Evolutionary conservation across 2,888 invertebrate genomes (phyloP).

Genomic region (Melolontha melolontha): DNA sequence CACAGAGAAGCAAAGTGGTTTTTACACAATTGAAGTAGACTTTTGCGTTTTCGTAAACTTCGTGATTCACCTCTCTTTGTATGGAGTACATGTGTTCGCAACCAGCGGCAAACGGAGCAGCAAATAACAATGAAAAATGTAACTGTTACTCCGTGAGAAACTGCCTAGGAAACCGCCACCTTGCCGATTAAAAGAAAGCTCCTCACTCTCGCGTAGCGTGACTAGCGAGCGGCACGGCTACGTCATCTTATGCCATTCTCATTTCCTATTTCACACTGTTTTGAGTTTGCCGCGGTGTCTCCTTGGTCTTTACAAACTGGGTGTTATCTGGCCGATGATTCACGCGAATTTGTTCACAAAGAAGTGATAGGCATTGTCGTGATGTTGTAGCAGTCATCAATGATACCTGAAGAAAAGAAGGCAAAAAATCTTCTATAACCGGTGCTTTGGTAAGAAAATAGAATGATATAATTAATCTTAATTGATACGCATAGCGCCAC

Average conservation of each 20-base stretch:
- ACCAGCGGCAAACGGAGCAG: conserved; percentile 25
- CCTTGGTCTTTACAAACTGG: background rate
- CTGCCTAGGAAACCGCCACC: conserved; percentile 22
- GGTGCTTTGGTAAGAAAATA: conserved; percentile 5
- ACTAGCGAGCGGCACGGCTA: conserved; percentile 12
- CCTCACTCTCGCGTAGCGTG: conserved; percentile 25
- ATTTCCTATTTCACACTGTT: conserved; percentile 26
- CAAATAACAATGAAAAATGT: conserved; percentile 35
- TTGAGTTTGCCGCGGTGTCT: conserved; percentile 12
- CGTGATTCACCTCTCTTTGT: conserved; percentile 12
- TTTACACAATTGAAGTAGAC: background rate
- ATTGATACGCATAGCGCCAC: conserved; percentile 10
- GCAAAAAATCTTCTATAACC: conserved; percentile 12
- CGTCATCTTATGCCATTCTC: conserved; percentile 26
- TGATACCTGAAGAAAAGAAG: background rate
- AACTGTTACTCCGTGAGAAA: conserved; percentile 33
- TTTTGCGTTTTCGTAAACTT: background rate
- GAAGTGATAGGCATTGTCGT: conserved; percentile 8
- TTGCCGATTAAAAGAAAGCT: conserved; percentile 25
- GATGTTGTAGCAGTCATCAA: background rate
- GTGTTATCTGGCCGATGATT: conserved; percentile 15
- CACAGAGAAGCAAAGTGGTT: background rate
- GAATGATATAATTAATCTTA: background rate
- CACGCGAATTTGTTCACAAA: conserved; percentile 24
- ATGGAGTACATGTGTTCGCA: conserved; percentile 13